Conservation (phyloP, 2,797 vertebrate species). For the Thripadectes ignobilis region DNA sequence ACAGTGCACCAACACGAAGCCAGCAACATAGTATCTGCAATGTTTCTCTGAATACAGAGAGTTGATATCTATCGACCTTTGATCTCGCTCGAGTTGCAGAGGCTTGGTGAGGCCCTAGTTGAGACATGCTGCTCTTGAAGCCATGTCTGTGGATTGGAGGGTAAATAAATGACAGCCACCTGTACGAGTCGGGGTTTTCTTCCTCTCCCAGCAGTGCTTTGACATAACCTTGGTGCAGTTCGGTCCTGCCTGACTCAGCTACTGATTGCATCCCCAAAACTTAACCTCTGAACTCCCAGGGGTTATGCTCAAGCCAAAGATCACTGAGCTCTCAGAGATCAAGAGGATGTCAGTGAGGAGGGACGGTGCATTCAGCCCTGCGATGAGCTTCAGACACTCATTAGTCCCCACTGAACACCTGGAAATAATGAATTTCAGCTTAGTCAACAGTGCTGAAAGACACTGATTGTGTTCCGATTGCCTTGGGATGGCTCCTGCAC, state of each 20-base stretch:
- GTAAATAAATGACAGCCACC: neutral
- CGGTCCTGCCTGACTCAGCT: neutral
- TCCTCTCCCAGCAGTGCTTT: neutral
- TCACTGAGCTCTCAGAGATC: slow-evolving; percentile 16
- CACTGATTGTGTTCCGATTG: neutral
- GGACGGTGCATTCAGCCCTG: neutral
- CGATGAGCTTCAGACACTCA: slow-evolving; percentile 43
- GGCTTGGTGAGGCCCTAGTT: slow-evolving; percentile 23
- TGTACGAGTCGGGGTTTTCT: neutral
- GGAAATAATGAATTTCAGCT: slow-evolving; percentile 19
- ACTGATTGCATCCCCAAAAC: neutral
- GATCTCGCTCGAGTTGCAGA: slow-evolving; percentile 13
- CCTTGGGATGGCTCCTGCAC: slow-evolving; percentile 4
- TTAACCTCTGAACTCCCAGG: slow-evolving; percentile 17
- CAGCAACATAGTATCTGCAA: neutral
- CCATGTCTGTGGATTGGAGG: neutral
- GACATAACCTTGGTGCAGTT: neutral
- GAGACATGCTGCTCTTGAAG: neutral
- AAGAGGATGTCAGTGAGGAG: neutral
- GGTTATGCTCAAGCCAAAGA: neutral
- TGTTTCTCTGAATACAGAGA: slow-evolving; percentile 8
- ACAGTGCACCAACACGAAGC: neutral
- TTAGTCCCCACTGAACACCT: slow-evolving; percentile 30
- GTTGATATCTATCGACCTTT: neutral
- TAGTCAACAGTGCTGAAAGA: slow-evolving; percentile 1